Evolutionary conservation across 2,797 vertebrate species (phyloP), one percentile per base, ranked within the genome.

Genomic region (Schizopygopsis malacanthus): DNA sequence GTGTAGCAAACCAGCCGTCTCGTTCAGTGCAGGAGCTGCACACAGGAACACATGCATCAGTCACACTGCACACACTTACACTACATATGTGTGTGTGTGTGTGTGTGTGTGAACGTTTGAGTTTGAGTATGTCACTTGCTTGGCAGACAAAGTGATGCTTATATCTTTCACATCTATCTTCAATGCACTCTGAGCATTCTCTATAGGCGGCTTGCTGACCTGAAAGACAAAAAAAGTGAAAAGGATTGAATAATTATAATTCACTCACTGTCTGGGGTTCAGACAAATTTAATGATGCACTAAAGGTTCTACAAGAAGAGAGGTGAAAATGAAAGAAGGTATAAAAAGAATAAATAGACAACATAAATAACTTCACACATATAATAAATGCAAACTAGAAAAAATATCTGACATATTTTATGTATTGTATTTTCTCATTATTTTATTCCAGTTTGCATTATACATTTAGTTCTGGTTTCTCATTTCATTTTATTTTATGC

Each of bases 1-100:
- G 95, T 69, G 96, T 96, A 92, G 95, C 95, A 90, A 97, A 97
- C 98, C 98, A 99, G 89, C 98, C 97, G 10, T 99, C 98, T 84
- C 97, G 95, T 91, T 99, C 98, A 0, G 95, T 94, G 47, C 96
- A 97, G 45, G 98, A 99, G 91, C 98, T 99, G 94, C 39, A 86
- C 54, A 84, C 63, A 88, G 22, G 54, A 77, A 84, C n/a, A 87
- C 16, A 56, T 59, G 54, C n/a, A 52, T 65, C 2, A 82, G 20
- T 50, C n/a, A 85, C 18, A 82, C 59, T 25, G 13, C 6, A 33
- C 61, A 56, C 73, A 28, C 22, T 5, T 5, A 47, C 4, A 20
- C 9, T n/a, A 54, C 11, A 37, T 47, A 37, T 75, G 39, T 6
- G 6, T 13, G 13, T 59, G 12, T 13, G 13, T 59, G 12, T 75